These are phyloP conservation scores for Pseudococcus jackbeardsleyi DNA, from an alignment of 2,888 invertebrate species.

Conservation along the genomic window DNA sequence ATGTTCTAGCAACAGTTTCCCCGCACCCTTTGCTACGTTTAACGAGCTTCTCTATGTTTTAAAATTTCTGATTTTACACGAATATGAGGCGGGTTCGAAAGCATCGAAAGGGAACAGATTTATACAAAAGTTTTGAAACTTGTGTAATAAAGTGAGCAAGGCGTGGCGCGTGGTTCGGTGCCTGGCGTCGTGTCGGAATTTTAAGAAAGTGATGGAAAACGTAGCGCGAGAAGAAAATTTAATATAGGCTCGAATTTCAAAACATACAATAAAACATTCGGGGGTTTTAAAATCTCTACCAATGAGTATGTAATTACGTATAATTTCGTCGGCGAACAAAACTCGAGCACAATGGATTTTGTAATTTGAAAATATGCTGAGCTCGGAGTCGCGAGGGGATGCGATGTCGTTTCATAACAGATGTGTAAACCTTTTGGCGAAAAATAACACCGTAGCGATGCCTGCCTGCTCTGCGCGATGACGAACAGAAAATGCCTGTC, in stretches of 20 bases:
- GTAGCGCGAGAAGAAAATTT: background rate
- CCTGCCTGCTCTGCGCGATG: background rate
- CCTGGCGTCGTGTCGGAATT: background rate
- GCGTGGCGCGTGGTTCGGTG: background rate
- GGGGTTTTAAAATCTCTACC: background rate
- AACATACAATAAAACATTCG: constrained; percentile 1
- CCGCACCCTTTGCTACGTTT: background rate
- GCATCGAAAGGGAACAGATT: constrained; percentile 18
- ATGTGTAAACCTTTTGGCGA: background rate
- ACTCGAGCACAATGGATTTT: background rate
- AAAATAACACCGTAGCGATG: background rate
- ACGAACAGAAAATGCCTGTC: background rate
- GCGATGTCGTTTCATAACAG: background rate
- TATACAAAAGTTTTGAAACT: constrained; percentile 31
- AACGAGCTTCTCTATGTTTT: constrained; percentile 38
- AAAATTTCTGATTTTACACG: constrained; percentile 42
- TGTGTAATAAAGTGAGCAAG: constrained; percentile 4
- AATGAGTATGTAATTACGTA: constrained; percentile 18
- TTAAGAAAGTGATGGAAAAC: constrained; percentile 13
- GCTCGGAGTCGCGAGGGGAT: background rate
- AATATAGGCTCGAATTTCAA: background rate
- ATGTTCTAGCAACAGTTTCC: constrained; percentile 27
- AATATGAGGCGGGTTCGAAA: background rate
- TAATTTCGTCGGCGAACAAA: constrained; percentile 1
- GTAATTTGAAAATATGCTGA: background rate